These are phyloP conservation scores for Aphelenchoides bicaudatus DNA, from an alignment of 2,888 invertebrate genomes.

Conservation along the genomic window DNA sequence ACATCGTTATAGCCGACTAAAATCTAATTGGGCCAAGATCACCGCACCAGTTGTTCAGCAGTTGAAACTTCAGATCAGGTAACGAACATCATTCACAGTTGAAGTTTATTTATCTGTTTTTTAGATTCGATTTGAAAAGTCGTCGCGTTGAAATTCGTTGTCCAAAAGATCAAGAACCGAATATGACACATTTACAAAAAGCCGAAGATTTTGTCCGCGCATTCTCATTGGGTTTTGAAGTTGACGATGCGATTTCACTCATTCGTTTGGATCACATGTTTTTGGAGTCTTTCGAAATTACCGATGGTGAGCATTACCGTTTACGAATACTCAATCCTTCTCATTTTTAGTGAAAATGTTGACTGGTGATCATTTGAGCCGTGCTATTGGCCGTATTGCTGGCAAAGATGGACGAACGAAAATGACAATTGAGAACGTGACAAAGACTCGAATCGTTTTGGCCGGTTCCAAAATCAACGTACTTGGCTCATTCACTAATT, in stretches of 20 bases:
- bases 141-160: slow-evolving; percentile 80
- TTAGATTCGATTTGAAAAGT: slow-evolving; percentile 85
- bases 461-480: slow-evolving; percentile 95
- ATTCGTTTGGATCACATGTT: slow-evolving; percentile 91
- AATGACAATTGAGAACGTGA: slow-evolving; percentile 96
- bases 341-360: slow-evolving; percentile 63
- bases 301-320: slow-evolving; percentile 68
- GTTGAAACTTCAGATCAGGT: slow-evolving; percentile 75
- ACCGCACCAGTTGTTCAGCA: slow-evolving; percentile 93
- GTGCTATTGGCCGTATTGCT: slow-evolving; percentile 93
- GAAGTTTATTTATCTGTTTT: too few species aligned
- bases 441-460: slow-evolving; percentile 92
- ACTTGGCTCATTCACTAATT: slow-evolving; percentile 93
- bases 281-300: slow-evolving; percentile 91
- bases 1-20: slow-evolving; percentile 86
- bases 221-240: slow-evolving; percentile 90
- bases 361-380: slow-evolving; percentile 86
- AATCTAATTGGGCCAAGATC: slow-evolving; percentile 94
- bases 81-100: too few species aligned
- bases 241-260: slow-evolving; percentile 81
- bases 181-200: slow-evolving; percentile 76
- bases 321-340: neutral
- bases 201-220: slow-evolving; percentile 97
- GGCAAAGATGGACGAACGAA: slow-evolving; percentile 86
- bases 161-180: slow-evolving; percentile 72